Percentiles rank a stretch among this genome's conserved stretches.
Conservation (phyloP, 2,113 vertebrate species). For the Ovis aries region ARS-UI_Ramb_v3.0 NC_056054.1:20587501-20588000, state of each 20-base stretch:
- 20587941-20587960: background rate
- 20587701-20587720: background rate
- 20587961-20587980: background rate
- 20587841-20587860: background rate
- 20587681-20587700: background rate
- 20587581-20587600: background rate
- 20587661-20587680: slow-evolving; percentile 12
- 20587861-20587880: background rate
- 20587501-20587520: background rate
- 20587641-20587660: background rate
- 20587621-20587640: background rate
- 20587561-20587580: background rate
- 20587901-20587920: background rate
- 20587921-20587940: background rate
- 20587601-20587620: background rate
- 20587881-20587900: background rate
- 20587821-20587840: background rate
- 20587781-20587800: slow-evolving; percentile 3
- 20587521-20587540: background rate
- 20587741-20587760: background rate
- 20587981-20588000: background rate
- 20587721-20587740: background rate
- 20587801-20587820: background rate
- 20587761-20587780: background rate
- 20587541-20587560: background rate